Conservation (phyloP, 2,113 vertebrate genomes). For the Chitala chitala region DNA sequence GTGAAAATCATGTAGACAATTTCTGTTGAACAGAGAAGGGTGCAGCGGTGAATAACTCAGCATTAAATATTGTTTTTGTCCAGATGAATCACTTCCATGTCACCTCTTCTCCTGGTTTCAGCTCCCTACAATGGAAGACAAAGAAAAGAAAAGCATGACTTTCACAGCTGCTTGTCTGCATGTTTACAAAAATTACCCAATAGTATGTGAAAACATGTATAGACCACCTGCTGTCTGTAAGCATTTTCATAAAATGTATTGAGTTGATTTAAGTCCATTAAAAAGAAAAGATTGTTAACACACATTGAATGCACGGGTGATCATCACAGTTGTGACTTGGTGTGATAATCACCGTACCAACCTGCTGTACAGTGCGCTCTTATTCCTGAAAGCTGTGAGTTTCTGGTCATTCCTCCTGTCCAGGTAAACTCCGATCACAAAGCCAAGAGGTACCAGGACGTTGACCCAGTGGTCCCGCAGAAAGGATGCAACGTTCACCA, state of each 20-base stretch:
- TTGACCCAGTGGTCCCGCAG: slow-evolving; percentile 73
- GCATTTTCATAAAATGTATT: too few relatives aligned
- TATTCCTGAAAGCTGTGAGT: slow-evolving; percentile 81
- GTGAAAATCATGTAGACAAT: too few relatives aligned
- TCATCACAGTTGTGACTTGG: not conserved
- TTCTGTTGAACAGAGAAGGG: not conserved
- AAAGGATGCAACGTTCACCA: slow-evolving; percentile 65
- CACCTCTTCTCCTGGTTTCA: slow-evolving; percentile 81
- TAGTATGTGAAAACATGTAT: not conserved
- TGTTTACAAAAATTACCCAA: not conserved
- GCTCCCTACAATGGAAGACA: slow-evolving; percentile 63
- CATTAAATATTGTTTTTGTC: slow-evolving; percentile 1
- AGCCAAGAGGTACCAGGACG: slow-evolving; percentile 77
- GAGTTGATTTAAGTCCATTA: too few relatives aligned
- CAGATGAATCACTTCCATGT: slow-evolving; percentile 78
- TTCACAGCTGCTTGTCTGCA: not conserved
- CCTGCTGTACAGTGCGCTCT: slow-evolving; percentile 80
- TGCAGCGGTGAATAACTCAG: not conserved
- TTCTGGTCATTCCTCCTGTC: slow-evolving; percentile 74
- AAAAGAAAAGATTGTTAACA: too few relatives aligned
- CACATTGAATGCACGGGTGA: not conserved
- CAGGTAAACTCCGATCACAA: slow-evolving; percentile 76
- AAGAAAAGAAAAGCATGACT: not conserved
- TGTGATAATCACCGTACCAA: slow-evolving; percentile 46
- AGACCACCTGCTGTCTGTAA: too few relatives aligned